Base-by-base conservation (phyloP, 2,888 invertebrate genomes). In the Tenthredo livida region DNA sequence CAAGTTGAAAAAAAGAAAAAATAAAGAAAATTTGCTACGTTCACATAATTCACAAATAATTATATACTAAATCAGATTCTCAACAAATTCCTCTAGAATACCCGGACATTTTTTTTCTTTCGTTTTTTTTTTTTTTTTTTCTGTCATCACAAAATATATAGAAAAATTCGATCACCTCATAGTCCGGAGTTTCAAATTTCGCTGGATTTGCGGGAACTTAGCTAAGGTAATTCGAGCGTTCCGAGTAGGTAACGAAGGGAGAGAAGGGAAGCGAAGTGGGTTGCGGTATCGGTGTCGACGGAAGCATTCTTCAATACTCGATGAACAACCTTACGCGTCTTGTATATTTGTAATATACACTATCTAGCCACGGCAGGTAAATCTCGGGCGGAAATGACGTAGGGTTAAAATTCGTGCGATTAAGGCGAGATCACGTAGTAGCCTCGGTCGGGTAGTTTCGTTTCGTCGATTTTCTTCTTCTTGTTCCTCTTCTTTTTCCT, bases 381-480 rank as follows among this genome's bases (percentile, higher is more conserved):
- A 43, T 43, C 67, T 21, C 43, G 83, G 65, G 83, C 83, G 89
- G 89, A 89, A 89, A 86, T 87, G 88, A 88, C 87, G 88, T 85
- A 85, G 85, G 86, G 82, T 86, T 85, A 87, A 88, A 90, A 91
- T 90, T 89, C 90, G 88, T 88, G 78, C 87, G 85, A 87, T 85
- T 87, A 77, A 89, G 90, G 91, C 90, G 86, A 86, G 86, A 87
- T 90, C 91, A 91, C 91, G 91, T 90, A 88, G 50, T 54, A 61
- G 61, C 58, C 58, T 75, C 12, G 37, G 33, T 40, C 58, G 54
- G 61, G n/a, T 25, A 17, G 61, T 73, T 70, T 58, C 72, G 29
- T 84, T 61, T 75, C 70, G 83, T 84, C 33, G 29, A 25, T 58
- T 75, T 80, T 75, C 25, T 58, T 61, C n/a, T 40, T 58, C 12